phyloP scores from a whole-genome alignment of 92 coral and sea anemone species.

The Metridium senile region DNA sequence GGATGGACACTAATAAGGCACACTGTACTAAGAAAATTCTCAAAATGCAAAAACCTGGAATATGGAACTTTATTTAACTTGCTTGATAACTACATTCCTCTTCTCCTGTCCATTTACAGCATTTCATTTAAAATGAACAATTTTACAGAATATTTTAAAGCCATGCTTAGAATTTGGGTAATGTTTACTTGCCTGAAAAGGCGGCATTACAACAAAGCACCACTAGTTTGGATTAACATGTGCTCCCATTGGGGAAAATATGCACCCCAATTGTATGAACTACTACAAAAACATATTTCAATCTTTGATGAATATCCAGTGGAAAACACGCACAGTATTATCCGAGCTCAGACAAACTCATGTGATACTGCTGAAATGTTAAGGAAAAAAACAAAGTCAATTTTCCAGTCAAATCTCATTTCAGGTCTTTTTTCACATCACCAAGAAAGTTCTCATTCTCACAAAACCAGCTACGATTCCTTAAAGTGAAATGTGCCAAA shows the following conservation, averaged over 20 bases:
- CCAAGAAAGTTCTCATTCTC: conserved; percentile 1
- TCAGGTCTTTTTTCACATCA: conserved; percentile 18
- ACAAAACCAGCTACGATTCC: conserved; percentile 2
- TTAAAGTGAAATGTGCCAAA: conserved; percentile 30
- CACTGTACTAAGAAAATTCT: conserved; percentile 15
- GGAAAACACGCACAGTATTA: conserved; percentile 37
- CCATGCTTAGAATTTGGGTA: conserved; percentile 39
- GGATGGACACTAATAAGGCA: conserved; percentile 26
- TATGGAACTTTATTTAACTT: conserved; percentile 33
- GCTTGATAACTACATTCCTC: conserved; percentile 16
- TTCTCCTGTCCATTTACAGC: conserved; percentile 26
- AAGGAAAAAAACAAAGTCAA: conserved; percentile 19
- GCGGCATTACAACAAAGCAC: conserved; percentile 44
- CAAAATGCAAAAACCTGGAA: conserved; percentile 26
- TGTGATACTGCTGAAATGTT: conserved; percentile 30
- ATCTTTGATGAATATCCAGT: conserved; percentile 37
- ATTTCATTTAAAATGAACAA: conserved; percentile 40
- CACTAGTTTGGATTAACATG: conserved; percentile 18
- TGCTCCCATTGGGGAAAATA: conserved; percentile 29
- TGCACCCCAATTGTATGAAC: conserved; percentile 3
- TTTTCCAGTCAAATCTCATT: conserved; percentile 14
- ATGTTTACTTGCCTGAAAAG: conserved; percentile 42
- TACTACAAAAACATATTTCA: conserved; percentile 1
- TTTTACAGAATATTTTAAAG: conserved; percentile 31
- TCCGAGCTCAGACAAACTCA: conserved; percentile 27